Evolutionary conservation across 2,113 vertebrate genomes (phyloP).

Genomic region (Cyphomyrus discorhynchus): DNA sequence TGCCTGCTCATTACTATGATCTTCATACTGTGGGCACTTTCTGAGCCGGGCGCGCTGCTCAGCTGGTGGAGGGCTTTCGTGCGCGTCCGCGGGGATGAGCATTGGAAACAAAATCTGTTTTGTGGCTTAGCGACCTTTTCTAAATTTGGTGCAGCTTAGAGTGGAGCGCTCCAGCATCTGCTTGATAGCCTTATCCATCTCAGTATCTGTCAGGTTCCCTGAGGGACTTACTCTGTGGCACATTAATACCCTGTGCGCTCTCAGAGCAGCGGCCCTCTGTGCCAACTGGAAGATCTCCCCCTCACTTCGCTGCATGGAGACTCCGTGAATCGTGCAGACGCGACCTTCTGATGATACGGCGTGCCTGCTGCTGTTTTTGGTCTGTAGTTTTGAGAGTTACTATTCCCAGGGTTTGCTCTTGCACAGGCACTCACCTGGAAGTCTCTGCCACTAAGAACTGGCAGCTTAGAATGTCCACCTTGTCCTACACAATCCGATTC

Average conservation of each 20-base stretch:
- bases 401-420: slow-evolving; percentile 1
- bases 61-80: slow-evolving; percentile 30
- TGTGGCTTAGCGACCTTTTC: slow-evolving; percentile 46
- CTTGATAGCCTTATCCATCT: slow-evolving; percentile 36
- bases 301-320: not conserved
- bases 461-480: slow-evolving; percentile 20
- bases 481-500: slow-evolving; percentile 8
- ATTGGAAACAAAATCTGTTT: slow-evolving; percentile 46
- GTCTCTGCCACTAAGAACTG: slow-evolving; percentile 44
- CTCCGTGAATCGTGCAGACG: not conserved
- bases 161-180: slow-evolving; percentile 42
- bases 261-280: not conserved
- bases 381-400: slow-evolving; percentile 12
- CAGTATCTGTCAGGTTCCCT: slow-evolving; percentile 17
- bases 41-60: slow-evolving; percentile 29
- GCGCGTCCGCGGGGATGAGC: slow-evolving; percentile 41
- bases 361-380: not conserved
- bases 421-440: slow-evolving; percentile 51
- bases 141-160: slow-evolving; percentile 42
- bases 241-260: not conserved
- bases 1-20: not conserved
- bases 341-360: not conserved
- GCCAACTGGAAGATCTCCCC: not conserved
- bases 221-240: not conserved
- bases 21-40: not conserved